phyloP scores from a whole-genome alignment of 2,797 vertebrate genomes.

The Syngnathus rostellatus region DNA sequence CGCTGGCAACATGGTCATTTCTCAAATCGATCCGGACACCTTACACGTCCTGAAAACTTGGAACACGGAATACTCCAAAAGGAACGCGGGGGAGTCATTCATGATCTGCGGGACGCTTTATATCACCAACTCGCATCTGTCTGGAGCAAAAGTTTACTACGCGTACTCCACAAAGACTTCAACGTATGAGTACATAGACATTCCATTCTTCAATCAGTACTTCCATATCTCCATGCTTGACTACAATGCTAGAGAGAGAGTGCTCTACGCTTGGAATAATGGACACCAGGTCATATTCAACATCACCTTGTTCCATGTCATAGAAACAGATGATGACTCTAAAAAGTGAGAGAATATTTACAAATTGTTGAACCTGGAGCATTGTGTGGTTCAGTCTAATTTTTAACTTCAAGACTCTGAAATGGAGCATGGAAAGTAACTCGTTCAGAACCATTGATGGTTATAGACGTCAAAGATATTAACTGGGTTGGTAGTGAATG shows the following conservation, averaged over 20 bases:
- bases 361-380: no score
- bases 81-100: conserved; percentile 94
- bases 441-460: conserved; percentile 18
- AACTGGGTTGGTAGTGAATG: no score
- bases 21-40: conserved; percentile 85
- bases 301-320: conserved; percentile 94
- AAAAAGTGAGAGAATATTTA: conserved; percentile 55
- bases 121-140: conserved; percentile 93
- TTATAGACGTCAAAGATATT: no score
- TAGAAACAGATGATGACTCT: conserved; percentile 92
- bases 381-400: not conserved
- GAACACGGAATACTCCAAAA: conserved; percentile 94
- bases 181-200: conserved; percentile 92
- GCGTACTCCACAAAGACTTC: conserved; percentile 95
- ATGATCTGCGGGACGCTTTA: conserved; percentile 98
- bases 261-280: conserved; percentile 97
- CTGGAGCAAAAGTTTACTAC: conserved; percentile 96
- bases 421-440: conserved; percentile 48
- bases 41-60: conserved; percentile 89
- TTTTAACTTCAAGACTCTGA: conserved; percentile 36
- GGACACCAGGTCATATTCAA: conserved; percentile 98
- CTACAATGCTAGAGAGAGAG: conserved; percentile 92
- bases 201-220: conserved; percentile 97
- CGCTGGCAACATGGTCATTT: conserved; percentile 93
- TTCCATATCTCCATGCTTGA: conserved; percentile 99